Evolutionary conservation across 2,888 invertebrate genomes (phyloP), one percentile per base, ranked within the genome.

Genomic region (Anoncus sp.): DNA sequence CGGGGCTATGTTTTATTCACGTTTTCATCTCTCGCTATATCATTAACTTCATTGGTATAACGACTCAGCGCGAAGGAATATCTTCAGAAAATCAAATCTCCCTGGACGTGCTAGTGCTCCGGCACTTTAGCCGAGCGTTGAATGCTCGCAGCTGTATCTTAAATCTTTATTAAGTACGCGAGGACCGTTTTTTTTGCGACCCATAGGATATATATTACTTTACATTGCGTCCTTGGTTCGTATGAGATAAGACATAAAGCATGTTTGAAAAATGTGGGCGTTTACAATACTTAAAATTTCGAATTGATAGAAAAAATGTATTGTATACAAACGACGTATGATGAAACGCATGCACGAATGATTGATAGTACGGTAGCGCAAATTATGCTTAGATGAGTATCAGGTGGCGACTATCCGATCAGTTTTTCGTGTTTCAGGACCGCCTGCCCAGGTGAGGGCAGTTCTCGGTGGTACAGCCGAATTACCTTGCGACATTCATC

Each of bases 401-500:
- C 51, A 80, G 77, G 80, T 86, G 82, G 83, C 86, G 84, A 86
- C 83, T 86, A 87, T 85, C 82, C 83, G 81, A 87, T 86, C 85
- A 81, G 78, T 80, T 76, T 83, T 87, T 84, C 92, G 91, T 85
- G 92, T 94, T 92, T 87, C 93, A 89, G 93, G 94, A 77, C 94
- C 94, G 85, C 92, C 93, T 53, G 90, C 92, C 75, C 93, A 94
- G 86, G 94, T 95, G 85, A 94, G 94, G 84, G 96, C 96, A 22
- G 94, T 97, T 88, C 94, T 96, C 78, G 95, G 95, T 84, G 96
- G 96, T 78, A 95, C 95, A 85, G 97, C 97, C 69, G 94, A 95
- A 86, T 93, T 98, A 84, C 97, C 97, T 40, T 98, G 98, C 92
- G 97, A 97, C 93, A 95, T 97, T 84, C 94, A 95, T 82, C 94